These are phyloP conservation scores for Psix sp. DNA, from an alignment of 1,140 invertebrate species.

Conservation along the genomic window DNA sequence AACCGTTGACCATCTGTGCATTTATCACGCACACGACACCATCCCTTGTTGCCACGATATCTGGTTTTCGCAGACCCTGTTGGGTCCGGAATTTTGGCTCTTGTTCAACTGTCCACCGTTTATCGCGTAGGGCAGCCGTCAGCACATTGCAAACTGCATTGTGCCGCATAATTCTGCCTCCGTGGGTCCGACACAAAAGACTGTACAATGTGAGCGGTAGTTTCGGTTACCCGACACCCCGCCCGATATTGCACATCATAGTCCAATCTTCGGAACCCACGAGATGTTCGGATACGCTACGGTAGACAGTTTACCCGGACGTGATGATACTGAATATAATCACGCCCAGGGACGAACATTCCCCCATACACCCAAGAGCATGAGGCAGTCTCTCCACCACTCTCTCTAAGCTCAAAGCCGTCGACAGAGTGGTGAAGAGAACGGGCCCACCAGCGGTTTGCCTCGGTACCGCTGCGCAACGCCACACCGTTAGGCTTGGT, in stretches of 20 bases:
- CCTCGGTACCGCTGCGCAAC: neutral
- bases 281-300: neutral
- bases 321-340: slow-evolving; percentile 39
- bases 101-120: slow-evolving; percentile 20
- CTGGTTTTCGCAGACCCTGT: slow-evolving; percentile 33
- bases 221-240: slow-evolving; percentile 1
- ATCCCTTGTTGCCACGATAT: slow-evolving; percentile 39
- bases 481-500: neutral
- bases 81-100: slow-evolving; percentile 32
- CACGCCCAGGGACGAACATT: slow-evolving; percentile 11
- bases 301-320: slow-evolving; percentile 19
- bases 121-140: neutral
- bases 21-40: slow-evolving; percentile 34
- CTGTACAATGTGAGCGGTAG: slow-evolving; percentile 4
- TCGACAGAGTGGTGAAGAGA: slow-evolving; percentile 12
- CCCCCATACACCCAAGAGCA: neutral
- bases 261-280: neutral
- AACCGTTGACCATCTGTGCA: slow-evolving; percentile 41
- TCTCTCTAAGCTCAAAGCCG: slow-evolving; percentile 14
- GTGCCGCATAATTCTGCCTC: slow-evolving; percentile 60
- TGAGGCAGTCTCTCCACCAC: neutral
- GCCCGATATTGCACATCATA: neutral
- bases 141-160: slow-evolving; percentile 45
- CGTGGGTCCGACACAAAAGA: slow-evolving; percentile 9
- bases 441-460: neutral